Evolutionary conservation across 2,888 invertebrate species (phyloP), one percentile per base, ranked within the genome.

Genomic region (Protophormia terraenovae): DNA sequence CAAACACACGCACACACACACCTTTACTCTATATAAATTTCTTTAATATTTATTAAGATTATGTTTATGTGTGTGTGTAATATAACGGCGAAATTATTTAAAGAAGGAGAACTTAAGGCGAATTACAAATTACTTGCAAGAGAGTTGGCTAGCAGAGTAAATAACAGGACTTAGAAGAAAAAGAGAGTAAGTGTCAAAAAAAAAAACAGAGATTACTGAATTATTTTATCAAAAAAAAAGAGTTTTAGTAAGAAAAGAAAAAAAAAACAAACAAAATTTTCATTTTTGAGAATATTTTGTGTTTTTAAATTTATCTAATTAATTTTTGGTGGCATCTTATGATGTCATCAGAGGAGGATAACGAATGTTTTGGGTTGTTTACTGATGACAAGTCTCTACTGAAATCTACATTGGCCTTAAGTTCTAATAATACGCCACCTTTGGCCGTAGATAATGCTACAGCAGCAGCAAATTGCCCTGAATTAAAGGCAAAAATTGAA

Each of bases 341-440:
- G 96, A 97, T 97, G 97, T 97, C 97, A 97, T 97, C 97, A 96
- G 97, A 97, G 96, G 97, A 97, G 96, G 97, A 97, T 96, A 96
- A 96, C 95, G 96, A 96, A 94, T 95, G 95, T 95, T 96, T 96
- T 95, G 97, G 96, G 95, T 96, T 97, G 96, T 97, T 96, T 95
- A 96, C 96, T 89, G 90, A 90, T 96, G 97, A 96, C 95, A 96
- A 96, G 94, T 96, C 97, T 94, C 95, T 96, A 96, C 96, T 97
- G 95, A 97, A 97, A 96, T 96, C 97, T 95, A 89, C 89, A 38
- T 79, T 85, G 69, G 75, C 69, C 45, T 64, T 79, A 67, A 73
- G 79, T 50, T 29, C 64, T 2, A 86, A 87, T 87, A 87, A 83
- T 47, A 73, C 58, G 10, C 24, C 80, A 22, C 22, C 64, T 45